Evolutionary conservation across 1,140 invertebrate species (phyloP).

Genomic region (Papilio glaucus): DNA sequence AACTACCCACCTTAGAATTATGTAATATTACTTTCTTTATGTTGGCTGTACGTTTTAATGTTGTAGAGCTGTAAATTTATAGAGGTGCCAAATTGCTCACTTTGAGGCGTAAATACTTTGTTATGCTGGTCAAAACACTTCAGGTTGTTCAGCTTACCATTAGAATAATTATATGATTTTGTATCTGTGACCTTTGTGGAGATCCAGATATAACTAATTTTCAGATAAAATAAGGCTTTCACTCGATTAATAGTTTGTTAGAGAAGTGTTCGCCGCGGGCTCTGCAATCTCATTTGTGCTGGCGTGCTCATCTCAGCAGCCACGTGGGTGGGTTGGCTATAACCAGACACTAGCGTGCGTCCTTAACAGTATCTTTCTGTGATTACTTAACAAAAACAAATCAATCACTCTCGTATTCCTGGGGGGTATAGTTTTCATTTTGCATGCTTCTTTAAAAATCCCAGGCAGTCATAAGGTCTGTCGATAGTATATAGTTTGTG

Average conservation of each 20-base stretch:
- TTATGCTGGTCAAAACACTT: no score
- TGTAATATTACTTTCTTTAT: background rate
- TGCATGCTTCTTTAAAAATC: no score
- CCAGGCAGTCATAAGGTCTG: no score
- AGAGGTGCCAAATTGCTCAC: background rate
- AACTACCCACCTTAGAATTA: conserved; percentile 12
- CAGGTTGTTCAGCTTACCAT: background rate
- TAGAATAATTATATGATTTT: background rate
- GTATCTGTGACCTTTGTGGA: background rate
- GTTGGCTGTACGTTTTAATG: background rate
- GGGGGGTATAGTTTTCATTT: no score
- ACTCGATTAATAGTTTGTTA: conserved; percentile 1
- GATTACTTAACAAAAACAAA: no score
- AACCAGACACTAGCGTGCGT: no score
- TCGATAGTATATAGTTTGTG: no score
- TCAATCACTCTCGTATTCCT: no score
- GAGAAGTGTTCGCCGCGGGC: background rate
- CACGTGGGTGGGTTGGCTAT: conserved; percentile 20
- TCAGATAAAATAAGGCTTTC: conserved; percentile 11
- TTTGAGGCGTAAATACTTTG: no score
- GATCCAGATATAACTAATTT: conserved; percentile 5
- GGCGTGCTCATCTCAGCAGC: background rate
- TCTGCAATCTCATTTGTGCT: conserved; percentile 7
- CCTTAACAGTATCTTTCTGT: no score
- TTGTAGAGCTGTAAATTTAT: background rate